A percentile compares a stretch with the other conserved stretches of the same genome.
Conservation (phyloP, 2,797 vertebrate genomes). For the Mormyrops attenuatus region DNA sequence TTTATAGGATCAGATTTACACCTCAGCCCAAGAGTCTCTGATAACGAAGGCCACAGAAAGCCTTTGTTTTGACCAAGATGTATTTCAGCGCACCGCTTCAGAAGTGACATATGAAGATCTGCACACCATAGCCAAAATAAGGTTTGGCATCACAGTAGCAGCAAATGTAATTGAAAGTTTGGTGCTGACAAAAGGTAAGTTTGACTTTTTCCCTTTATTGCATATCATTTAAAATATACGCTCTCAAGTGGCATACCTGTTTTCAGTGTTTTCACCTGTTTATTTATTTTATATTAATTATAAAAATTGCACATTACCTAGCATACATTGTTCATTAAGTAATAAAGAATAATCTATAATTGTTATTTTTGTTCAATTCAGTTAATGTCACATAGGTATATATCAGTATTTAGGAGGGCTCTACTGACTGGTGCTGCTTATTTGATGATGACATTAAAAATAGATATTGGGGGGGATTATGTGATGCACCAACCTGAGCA, state of each 20-base stretch:
- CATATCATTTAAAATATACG: not conserved
- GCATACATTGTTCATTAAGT: not conserved
- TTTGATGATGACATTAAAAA: not conserved
- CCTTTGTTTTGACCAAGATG: conserved; percentile 8
- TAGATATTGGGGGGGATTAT: no score
- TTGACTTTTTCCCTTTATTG: not conserved
- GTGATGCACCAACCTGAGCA: no score
- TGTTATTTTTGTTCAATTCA: no score
- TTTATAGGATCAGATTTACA: conserved; percentile 32
- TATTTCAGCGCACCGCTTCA: not conserved
- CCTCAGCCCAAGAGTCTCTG: conserved; percentile 19
- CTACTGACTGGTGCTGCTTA: not conserved
- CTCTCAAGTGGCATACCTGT: not conserved
- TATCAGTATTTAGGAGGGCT: not conserved
- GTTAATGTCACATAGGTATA: no score
- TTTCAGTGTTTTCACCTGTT: not conserved
- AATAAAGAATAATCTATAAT: not conserved
- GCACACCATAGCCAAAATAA: conserved; percentile 26
- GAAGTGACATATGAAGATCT: conserved; percentile 20
- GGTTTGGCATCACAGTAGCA: conserved; percentile 28
- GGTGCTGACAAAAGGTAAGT: conserved; percentile 19
- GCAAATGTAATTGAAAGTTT: conserved; percentile 19
- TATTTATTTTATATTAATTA: not conserved
- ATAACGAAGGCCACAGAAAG: conserved; percentile 22
- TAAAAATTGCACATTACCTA: not conserved